Evolutionary conservation across 2,888 invertebrate genomes (phyloP), one percentile per base, ranked within the genome.

Genomic region (Dynastes grantii): DNA sequence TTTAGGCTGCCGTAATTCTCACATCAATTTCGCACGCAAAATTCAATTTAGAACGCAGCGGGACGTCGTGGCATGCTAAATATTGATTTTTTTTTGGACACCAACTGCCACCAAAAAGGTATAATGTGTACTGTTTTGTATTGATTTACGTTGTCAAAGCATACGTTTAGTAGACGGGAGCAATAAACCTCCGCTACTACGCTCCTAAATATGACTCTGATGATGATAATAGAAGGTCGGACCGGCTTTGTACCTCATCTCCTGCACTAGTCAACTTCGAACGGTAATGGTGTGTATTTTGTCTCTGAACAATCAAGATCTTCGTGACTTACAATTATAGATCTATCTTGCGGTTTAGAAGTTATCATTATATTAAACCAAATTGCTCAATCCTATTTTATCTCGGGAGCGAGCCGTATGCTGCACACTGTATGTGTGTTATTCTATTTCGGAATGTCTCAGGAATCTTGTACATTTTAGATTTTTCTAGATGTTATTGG

Each of bases 251-350:
- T 68, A 29, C 68, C 11, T 51, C 45, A 45, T 45, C 51, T 51
- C 55, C 9, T 22, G 55, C 9, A 49, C 51, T 49, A 51, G 68
- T 51, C 68, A 51, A 68, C 27, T 68, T 22, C 27, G 68, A 51
- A 29, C 68, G 51, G 51, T 51, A 68, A 68, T 68, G 51, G 68
- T 68, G 51, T 68, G 51, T 51, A 63, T 63, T 63, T 63, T 63
- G 63, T 63, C 63, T 63, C 63, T 63, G 63, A 63, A 63, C 63
- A 63, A 63, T 63, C 63, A 63, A 63, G 63, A 63, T 63, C 63
- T 63, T 63, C 63, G 32, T 63, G 63, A 63, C 63, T 63, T 63
- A 63, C 63, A 63, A 63, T 63, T 63, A 63, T 32, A 63, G 32
- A 63, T 63, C 63, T 63, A 63, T 63, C 32, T 32, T 63, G 63